Conservation (phyloP, 2,113 vertebrate species). For the Barnardius zonarius region DNA sequence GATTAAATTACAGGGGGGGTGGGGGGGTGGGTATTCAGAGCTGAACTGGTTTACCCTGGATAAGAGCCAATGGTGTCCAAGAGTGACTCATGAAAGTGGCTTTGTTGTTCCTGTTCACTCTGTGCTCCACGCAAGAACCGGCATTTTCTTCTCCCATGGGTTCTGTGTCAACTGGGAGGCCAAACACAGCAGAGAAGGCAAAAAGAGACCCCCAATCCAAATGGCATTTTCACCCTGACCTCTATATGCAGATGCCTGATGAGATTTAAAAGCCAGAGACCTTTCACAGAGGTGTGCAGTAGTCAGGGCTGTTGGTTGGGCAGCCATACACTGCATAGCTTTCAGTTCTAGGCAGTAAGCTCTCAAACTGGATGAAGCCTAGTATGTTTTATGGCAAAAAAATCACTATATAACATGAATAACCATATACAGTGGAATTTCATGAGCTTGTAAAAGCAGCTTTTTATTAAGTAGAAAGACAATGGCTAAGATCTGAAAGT, state of each 20-base stretch:
- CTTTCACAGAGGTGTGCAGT: background rate
- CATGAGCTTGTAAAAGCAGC: background rate
- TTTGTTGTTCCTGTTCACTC: background rate
- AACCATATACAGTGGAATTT: background rate
- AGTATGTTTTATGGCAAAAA: background rate
- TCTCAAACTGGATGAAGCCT: background rate
- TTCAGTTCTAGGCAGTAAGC: background rate
- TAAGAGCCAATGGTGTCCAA: background rate
- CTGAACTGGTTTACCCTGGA: background rate
- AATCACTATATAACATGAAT: background rate
- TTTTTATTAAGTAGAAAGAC: background rate
- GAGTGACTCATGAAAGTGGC: background rate
- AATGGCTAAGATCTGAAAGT: background rate
- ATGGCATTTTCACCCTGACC: background rate
- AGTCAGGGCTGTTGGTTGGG: background rate
- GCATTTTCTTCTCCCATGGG: background rate
- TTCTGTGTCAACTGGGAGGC: background rate
- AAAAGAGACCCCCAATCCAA: background rate
- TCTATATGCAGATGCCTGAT: background rate
- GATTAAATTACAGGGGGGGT: no score
- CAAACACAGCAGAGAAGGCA: background rate
- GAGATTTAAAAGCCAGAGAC: background rate
- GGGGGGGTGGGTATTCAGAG: background rate
- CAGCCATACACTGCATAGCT: background rate
- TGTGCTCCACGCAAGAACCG: background rate